Base-by-base conservation (phyloP, 2,113 vertebrate genomes). In the Ursus arctos region DNA sequence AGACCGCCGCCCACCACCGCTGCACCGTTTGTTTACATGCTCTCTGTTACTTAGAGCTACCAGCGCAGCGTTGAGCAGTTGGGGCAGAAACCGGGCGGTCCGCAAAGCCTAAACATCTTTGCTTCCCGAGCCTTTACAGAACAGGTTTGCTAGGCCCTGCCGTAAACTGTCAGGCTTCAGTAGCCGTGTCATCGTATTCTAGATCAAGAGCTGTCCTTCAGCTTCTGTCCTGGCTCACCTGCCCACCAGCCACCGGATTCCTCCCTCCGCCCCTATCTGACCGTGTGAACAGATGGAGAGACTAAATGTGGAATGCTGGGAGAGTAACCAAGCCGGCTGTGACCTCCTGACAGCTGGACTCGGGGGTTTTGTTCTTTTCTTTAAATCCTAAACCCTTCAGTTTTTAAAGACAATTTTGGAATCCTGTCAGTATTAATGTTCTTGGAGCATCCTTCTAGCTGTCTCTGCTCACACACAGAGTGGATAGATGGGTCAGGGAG, bases 21-120 rank as follows among this genome's bases (percentile, higher is more conserved):
- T 11, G 0, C 18, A 47, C 47, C n/a, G 2, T 6, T 33, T 33
- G 22, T 21, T 26, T 26, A 6, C 55, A 0, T 22, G 0, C 33
- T 11, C 33, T 51, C 40, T 9, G 1, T n/a, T 14, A 6, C 49
- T 5, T 24, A 5, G 11, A 0, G 4, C 67, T 12, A 0, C 15
- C 5, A 31, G 76, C 55, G 1, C 10, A 3, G 51, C 4, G 0
- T 5, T 15, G 69, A 77, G 40, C 21, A 9, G 71, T 21, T 12
- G 18, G 55, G n/a, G 7, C 24, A 53, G 63, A 59, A 40, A 40
- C 49, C 5, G 4, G 21, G 1, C 19, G 40, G 40, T 57, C 47
- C 40, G 22, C 49, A 49, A 18, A 74, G 49, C 51, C 36, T 82
- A 9, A 28, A 8, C 43, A 7, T 47, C 47, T 14, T 15, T 10